Conservation (phyloP, 2,797 vertebrate species). For the Siniperca obscura region DNA sequence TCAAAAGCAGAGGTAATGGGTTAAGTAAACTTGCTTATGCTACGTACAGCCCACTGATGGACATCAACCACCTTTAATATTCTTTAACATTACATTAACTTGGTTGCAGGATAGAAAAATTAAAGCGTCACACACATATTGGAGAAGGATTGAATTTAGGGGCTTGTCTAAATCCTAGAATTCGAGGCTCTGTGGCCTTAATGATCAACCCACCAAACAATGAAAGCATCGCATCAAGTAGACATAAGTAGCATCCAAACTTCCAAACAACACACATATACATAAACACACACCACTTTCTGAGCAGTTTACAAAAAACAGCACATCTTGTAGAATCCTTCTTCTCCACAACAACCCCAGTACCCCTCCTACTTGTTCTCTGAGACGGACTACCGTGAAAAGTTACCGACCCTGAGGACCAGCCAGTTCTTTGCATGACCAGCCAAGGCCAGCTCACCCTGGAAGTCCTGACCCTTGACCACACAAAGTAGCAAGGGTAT, state of each 20-base stretch:
- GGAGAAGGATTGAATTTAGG: slow-evolving; percentile 22
- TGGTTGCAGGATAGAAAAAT: slow-evolving; percentile 55
- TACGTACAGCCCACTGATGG: slow-evolving; percentile 14
- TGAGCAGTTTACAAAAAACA: slow-evolving; percentile 79
- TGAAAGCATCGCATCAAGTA: slow-evolving; percentile 67
- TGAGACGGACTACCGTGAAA: slow-evolving; percentile 38
- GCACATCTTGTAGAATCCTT: slow-evolving; percentile 75
- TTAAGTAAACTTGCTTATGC: slow-evolving; percentile 17
- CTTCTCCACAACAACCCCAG: slow-evolving; percentile 69
- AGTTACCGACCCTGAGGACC: slow-evolving; percentile 28
- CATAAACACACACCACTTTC: slow-evolving; percentile 68
- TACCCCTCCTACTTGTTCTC: slow-evolving; percentile 59
- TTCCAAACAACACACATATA: slow-evolving; percentile 51
- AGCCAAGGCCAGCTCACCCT: slow-evolving; percentile 26
- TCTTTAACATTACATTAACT: slow-evolving; percentile 57
- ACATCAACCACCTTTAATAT: slow-evolving; percentile 29
- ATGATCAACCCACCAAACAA: slow-evolving; percentile 56
- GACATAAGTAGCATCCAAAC: slow-evolving; percentile 45
- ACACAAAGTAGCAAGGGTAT: slow-evolving; percentile 70
- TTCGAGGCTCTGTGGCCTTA: slow-evolving; percentile 12
- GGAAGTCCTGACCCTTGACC: slow-evolving; percentile 48
- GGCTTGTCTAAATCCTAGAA: slow-evolving; percentile 28
- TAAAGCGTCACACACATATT: slow-evolving; percentile 61
- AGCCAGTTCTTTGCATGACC: slow-evolving; percentile 20
- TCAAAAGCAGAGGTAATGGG: slow-evolving; percentile 26